Evolutionary conservation across 2,113 vertebrate species (phyloP).

Genomic region (Cyanistes caeruleus): DNA sequence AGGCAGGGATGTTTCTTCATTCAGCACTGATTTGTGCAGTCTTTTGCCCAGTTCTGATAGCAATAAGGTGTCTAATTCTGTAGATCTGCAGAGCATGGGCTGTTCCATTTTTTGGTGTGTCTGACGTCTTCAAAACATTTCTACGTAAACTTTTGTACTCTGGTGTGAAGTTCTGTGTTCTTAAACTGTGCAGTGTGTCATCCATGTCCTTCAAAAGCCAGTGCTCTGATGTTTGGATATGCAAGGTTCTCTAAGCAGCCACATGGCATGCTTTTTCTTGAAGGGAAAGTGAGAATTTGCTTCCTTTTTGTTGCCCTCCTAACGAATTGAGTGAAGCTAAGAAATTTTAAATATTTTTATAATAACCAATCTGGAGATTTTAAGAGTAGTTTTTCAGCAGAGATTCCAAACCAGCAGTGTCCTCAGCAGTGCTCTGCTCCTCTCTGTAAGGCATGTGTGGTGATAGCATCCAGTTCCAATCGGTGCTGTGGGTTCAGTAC

Average conservation of each 20-base stretch:
- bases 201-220: not conserved
- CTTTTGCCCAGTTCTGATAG: not conserved
- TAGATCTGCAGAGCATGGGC: not conserved
- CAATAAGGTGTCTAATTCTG: not conserved
- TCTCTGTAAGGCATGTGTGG: not conserved
- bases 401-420: not conserved
- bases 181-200: not conserved
- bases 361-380: not conserved
- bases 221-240: not conserved
- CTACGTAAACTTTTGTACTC: not conserved
- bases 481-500: fast-evolving
- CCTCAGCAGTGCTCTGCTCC: not conserved
- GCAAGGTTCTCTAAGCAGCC: not conserved
- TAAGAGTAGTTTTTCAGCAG: not conserved
- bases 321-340: not conserved
- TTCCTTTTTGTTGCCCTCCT: not conserved
- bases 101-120: not conserved
- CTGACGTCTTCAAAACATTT: not conserved
- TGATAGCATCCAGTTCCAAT: not conserved
- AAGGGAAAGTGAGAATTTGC: not conserved
- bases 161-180: not conserved
- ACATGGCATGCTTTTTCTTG: not conserved
- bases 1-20: not conserved
- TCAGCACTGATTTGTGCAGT: not conserved
- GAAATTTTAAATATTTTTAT: not conserved